These are phyloP conservation scores for Notechis scutatus DNA, from an alignment of 2,113 vertebrate species.

Conservation along the genomic window DNA sequence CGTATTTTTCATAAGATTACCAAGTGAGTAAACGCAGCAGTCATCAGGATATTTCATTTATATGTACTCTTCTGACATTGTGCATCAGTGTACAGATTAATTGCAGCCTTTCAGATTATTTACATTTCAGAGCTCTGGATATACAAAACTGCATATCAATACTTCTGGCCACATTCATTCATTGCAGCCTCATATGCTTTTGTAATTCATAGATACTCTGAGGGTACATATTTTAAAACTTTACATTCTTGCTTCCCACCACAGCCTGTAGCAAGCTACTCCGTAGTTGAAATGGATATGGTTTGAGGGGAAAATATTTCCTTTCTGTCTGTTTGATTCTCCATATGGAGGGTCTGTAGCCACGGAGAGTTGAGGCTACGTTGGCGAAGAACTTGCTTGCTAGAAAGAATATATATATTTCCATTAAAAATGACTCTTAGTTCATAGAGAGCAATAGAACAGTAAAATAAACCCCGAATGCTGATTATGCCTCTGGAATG, in stretches of 20 bases:
- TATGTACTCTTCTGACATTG: neutral
- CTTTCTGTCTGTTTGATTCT: neutral
- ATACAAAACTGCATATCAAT: neutral
- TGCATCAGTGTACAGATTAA: neutral
- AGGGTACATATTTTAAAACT: neutral
- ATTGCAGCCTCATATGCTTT: neutral
- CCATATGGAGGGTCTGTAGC: neutral
- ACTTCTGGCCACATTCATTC: neutral
- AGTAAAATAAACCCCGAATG: neutral
- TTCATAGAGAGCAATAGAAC: neutral
- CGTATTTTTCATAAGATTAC: neutral
- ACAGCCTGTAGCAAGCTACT: neutral
- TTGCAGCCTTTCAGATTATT: neutral
- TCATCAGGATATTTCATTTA: neutral
- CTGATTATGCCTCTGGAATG: neutral
- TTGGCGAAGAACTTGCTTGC: neutral
- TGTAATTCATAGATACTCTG: neutral
- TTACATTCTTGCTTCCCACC: constrained; percentile 2
- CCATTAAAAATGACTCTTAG: neutral
- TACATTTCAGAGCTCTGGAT: neutral
- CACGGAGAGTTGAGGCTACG: neutral
- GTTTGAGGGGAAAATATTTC: neutral
- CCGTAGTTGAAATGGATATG: neutral
- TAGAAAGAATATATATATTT: neutral
- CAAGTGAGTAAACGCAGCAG: neutral